These are phyloP conservation scores for Todus mexicanus DNA, from an alignment of 2,797 vertebrate species.

Conservation along the genomic window DNA sequence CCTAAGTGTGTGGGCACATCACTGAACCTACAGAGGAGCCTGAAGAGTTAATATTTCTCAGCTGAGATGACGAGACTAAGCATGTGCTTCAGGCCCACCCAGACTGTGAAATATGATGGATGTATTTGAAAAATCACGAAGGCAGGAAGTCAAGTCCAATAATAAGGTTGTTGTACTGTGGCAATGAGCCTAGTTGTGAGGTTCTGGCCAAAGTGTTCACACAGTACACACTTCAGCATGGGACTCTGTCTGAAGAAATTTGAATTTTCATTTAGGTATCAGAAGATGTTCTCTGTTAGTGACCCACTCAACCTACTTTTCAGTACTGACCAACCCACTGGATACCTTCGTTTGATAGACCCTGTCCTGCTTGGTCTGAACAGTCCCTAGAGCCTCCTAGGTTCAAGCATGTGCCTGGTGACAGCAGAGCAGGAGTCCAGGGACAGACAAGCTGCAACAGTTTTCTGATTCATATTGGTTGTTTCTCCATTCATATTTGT, in stretches of 20 bases:
- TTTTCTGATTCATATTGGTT: neutral
- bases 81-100: neutral
- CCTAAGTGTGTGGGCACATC: neutral
- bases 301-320: rapidly evolving
- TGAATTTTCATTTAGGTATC: neutral
- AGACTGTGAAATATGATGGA: neutral
- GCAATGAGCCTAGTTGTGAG: neutral
- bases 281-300: neutral
- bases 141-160: neutral
- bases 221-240: neutral
- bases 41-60: neutral
- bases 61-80: neutral
- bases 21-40: neutral
- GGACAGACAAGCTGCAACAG: neutral
- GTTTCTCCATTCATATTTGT: neutral
- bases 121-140: neutral
- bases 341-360: neutral
- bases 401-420: neutral
- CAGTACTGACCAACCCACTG: neutral
- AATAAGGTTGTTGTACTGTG: neutral
- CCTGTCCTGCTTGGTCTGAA: neutral
- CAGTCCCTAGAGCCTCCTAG: neutral
- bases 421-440: neutral
- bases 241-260: neutral
- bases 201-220: neutral